Evolutionary conservation across 2,113 vertebrate species (phyloP).

Genomic region (Pedionomus torquatus): DNA sequence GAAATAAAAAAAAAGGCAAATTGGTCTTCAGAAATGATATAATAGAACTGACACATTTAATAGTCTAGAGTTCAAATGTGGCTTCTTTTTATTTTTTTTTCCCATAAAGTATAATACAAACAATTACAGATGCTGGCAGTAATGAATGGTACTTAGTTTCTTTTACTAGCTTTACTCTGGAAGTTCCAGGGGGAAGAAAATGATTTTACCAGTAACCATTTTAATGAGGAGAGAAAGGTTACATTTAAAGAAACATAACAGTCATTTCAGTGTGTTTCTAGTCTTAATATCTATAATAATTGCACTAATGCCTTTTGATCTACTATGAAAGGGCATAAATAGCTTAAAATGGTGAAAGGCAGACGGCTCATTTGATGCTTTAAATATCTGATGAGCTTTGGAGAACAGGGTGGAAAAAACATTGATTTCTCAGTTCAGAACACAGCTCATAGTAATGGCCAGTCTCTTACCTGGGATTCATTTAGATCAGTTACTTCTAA

Average conservation of each 20-base stretch:
- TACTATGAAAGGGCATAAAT: slow-evolving; percentile 44
- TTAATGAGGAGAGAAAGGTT: slow-evolving; percentile 47
- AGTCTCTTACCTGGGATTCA: slow-evolving; percentile 29
- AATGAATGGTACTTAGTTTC: slow-evolving; percentile 50
- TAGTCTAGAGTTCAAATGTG: slow-evolving; percentile 68
- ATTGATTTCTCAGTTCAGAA: slow-evolving; percentile 31
- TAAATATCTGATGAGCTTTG: slow-evolving; percentile 42
- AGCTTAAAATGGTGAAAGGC: slow-evolving; percentile 40
- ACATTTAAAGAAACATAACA: slow-evolving; percentile 46
- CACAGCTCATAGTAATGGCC: background rate
- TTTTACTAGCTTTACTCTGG: slow-evolving; percentile 44
- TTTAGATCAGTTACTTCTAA: slow-evolving; percentile 44
- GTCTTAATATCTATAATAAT: slow-evolving; percentile 55
- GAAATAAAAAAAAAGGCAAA: slow-evolving; percentile 65
- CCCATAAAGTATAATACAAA: slow-evolving; percentile 61
- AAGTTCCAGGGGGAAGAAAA: slow-evolving; percentile 18
- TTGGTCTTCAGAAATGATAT: slow-evolving; percentile 78
- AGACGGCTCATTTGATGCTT: slow-evolving; percentile 38
- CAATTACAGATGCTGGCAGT: slow-evolving; percentile 64
- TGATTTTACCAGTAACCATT: slow-evolving; percentile 25
- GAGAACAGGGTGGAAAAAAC: slow-evolving; percentile 21
- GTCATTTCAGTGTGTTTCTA: background rate
- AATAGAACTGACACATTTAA: slow-evolving; percentile 70
- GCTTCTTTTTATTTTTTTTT: slow-evolving; percentile 64
- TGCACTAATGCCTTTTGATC: slow-evolving; percentile 36